Base-by-base conservation (phyloP, 2,797 vertebrate genomes). In the Poecilia gillii region DNA sequence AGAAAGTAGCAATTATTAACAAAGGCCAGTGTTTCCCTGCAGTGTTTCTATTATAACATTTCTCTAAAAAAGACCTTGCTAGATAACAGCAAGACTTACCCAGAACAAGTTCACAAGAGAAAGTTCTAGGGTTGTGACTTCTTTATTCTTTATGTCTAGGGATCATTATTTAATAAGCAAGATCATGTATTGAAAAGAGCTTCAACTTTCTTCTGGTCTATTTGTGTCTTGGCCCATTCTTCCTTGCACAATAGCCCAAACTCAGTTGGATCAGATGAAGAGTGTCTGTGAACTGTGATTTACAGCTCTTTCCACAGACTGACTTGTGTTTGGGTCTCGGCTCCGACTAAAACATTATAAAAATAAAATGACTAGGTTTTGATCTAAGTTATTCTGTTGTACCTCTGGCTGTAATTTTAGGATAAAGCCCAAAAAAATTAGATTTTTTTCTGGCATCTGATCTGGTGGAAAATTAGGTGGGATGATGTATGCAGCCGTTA, bases 1-100 rank as follows among this genome's bases (percentile, higher is more conserved):
- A 62, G 57, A 62, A n/a, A 33, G 57, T 62, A 62, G 57, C 57
- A 31, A 62, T 62, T 62, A 62, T 62, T 33, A 62, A 62, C 57
- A 31, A 62, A 62, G 62, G 31, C 62, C 33, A 64, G 31, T 36
- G 62, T 33, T 64, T 64, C 62, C 13, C 62, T 36, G 31, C 57
- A 2, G 28, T 62, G 57, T 62, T 62, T 31, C 13, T 31, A 62
- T 62, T 62, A 33, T 62, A 62, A 5, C 28, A 33, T 31, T 31
- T 62, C 28, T 16, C 57, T 62, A 62, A 62, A 62, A 62, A 31
- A 62, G 57, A 14, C 12, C 28, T 59, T 16, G 57, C 13, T 6
- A 14, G 1, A 59, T 59, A 14, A 31, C 4, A 31, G n/a, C 28
- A 64, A 64, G 31, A 36, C 33, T 36, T 36, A 64, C 16, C 16